Conservation (phyloP, 2,797 vertebrate species). For the Acrossocheilus fasciatus region DNA sequence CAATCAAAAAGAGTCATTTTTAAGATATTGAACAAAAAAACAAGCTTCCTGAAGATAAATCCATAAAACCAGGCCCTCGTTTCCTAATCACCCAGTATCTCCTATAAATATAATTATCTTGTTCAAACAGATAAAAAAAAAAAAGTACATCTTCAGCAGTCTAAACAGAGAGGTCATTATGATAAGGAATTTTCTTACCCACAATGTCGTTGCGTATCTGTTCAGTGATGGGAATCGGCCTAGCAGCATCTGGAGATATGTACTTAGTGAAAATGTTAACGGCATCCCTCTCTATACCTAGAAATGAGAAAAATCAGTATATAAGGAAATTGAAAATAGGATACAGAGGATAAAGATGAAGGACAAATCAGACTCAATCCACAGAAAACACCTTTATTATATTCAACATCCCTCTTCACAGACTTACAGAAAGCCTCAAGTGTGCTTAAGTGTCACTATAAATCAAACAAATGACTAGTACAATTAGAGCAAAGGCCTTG, state of each 20-base stretch:
- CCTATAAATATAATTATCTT: constrained; percentile 4
- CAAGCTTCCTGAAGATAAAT: background rate
- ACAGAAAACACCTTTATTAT: constrained; percentile 12
- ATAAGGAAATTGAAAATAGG: background rate
- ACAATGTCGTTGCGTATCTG: constrained; percentile 96
- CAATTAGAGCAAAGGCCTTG: background rate
- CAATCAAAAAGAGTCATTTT: background rate
- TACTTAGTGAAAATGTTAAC: constrained; percentile 98
- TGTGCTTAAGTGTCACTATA: background rate
- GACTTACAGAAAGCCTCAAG: background rate
- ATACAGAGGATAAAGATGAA: background rate
- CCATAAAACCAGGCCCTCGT: background rate
- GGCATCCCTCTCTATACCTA: constrained; percentile 97
- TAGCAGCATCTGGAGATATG: constrained; percentile 95
- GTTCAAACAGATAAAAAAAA: constrained; percentile 9
- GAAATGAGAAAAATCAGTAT: constrained; percentile 24
- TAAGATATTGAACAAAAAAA: background rate
- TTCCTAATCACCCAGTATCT: background rate
- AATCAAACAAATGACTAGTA: constrained; percentile 18
- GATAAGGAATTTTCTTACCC: constrained; percentile 79
- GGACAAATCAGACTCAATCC: background rate
- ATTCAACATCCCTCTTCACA: background rate
- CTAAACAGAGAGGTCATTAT: background rate
- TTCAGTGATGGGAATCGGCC: constrained; percentile 96
- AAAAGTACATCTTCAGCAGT: background rate